phyloP scores from a whole-genome alignment of 1,140 invertebrate genomes.

The Euwallacea similis region DNA sequence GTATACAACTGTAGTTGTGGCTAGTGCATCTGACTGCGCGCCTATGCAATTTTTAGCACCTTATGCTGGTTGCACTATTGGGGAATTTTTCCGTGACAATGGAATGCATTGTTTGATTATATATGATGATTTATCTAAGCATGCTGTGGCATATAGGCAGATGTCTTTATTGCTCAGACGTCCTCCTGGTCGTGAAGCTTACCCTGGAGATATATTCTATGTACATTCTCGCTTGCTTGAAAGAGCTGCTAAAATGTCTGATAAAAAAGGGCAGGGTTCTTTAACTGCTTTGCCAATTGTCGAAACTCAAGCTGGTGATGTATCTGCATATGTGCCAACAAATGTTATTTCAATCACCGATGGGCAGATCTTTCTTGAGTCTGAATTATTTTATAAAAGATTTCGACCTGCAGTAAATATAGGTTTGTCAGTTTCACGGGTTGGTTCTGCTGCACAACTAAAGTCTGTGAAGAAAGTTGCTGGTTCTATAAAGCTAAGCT shows the following conservation, averaged over 20 bases:
- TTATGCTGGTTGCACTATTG: conserved; percentile 99
- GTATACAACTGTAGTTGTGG: conserved; percentile 97
- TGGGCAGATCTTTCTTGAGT: conserved; percentile 99
- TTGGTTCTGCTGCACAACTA: conserved; percentile 99
- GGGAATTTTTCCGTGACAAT: conserved; percentile 99
- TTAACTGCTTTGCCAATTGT: conserved; percentile 98
- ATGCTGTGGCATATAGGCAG: conserved; percentile 99
- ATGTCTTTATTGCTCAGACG: conserved; percentile 99
- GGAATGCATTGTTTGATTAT: conserved; percentile 99
- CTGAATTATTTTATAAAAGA: conserved; percentile 99
- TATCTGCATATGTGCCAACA: conserved; percentile 99
- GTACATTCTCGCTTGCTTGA: conserved; percentile 98
- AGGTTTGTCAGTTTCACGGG: conserved; percentile 98
- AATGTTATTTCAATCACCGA: conserved; percentile 99
- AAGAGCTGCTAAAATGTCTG: conserved; percentile 99
- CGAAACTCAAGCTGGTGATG: conserved; percentile 99
- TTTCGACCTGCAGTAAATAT: conserved; percentile 99
- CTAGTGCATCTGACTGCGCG: conserved; percentile 98
- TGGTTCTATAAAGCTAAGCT: conserved; percentile 99
- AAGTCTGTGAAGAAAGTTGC: conserved; percentile 99
- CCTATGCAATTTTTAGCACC: conserved; percentile 98
- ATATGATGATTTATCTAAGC: conserved; percentile 99
- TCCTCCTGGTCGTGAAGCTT: conserved; percentile 99
- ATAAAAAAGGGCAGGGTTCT: conserved; percentile 93
- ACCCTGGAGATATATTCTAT: conserved; percentile 99